Base-by-base conservation (phyloP, 2,888 invertebrate genomes). In the Fissipunctia ypsillon region DNA sequence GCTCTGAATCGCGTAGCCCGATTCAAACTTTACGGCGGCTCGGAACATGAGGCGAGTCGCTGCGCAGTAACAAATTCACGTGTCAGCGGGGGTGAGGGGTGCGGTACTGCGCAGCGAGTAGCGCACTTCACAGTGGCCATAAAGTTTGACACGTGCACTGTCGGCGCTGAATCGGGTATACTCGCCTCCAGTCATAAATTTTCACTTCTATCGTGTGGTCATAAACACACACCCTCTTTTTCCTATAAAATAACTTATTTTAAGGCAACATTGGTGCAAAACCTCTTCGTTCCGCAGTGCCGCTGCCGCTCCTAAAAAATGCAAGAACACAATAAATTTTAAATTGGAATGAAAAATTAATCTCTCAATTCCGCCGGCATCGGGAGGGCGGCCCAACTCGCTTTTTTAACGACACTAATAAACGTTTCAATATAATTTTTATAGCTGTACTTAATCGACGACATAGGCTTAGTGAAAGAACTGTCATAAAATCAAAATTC, bases 341-440 rank as follows among this genome's bases (percentile, higher is more conserved):
- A 75, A 83, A 80, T 80, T 70, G 28, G 50, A 84, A 79, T 81
- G 43, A 74, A 84, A 76, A 69, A 66, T 61, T 70, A 71, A 81
- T 74, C 72, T 57, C 73, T 54, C 68, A 61, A 81, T 79, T 72
- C 28, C 22, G 35, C 45, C 25, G 19, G 16, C 16, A 31, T 31
- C 31, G 31, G 31, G 3, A 38, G 38, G 9, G 38, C 38, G 7
- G 48, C 56, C n/a, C 5, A 43, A n/a, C 45, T 50, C 45, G 28
- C 59, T 77, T 84, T 83, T 84, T 76, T 75, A 76, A 79, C 48
- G 65, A 50, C 31, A 3, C 68, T 73, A 63, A 81, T 85, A 78
- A 81, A 84, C 43, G 59, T 57, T 69, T n/a, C n/a, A 35, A 70
- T 76, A 79, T 79, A 73, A 78, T 84, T 84, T 78, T 84, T 78